These are phyloP conservation scores for Tipula lateralis DNA, from an alignment of 2,888 invertebrate genomes.

Conservation along the genomic window DNA sequence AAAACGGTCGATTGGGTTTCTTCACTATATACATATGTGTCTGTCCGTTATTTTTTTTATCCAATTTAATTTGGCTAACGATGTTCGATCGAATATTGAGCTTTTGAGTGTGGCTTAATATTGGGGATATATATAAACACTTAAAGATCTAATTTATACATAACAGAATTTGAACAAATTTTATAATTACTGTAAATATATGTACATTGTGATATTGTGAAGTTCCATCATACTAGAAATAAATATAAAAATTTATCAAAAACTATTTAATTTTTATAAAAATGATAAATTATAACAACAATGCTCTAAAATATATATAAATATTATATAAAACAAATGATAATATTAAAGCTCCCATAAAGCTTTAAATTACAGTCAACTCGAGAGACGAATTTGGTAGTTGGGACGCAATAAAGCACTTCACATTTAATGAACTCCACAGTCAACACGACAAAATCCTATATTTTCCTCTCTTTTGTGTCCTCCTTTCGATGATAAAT, in stretches of 20 bases:
- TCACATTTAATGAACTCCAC: no score
- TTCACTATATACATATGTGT: no score
- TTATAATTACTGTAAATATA: slow-evolving; percentile 11
- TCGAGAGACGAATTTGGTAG: no score
- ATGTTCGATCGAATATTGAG: not conserved
- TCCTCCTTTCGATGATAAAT: no score
- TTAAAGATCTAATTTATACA: not conserved
- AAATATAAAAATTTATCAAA: slow-evolving; percentile 11
- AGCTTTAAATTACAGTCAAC: no score
- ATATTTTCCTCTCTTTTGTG: no score
- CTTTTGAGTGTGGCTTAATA: not conserved
- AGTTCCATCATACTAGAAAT: slow-evolving; percentile 19
- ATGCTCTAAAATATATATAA: no score
- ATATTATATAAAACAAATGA: no score
- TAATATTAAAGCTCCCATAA: no score
- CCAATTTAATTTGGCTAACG: not conserved
- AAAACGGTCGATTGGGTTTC: not conserved
- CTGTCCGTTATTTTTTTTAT: not conserved
- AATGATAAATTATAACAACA: not conserved
- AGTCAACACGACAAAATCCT: no score
- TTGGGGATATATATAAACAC: not conserved
- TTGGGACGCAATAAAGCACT: no score
- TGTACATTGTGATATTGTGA: slow-evolving; percentile 24
- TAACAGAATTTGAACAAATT: not conserved
- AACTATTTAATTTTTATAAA: not conserved